Conservation (phyloP, 2,113 vertebrate genomes). For the Scalopus aquaticus region DNA sequence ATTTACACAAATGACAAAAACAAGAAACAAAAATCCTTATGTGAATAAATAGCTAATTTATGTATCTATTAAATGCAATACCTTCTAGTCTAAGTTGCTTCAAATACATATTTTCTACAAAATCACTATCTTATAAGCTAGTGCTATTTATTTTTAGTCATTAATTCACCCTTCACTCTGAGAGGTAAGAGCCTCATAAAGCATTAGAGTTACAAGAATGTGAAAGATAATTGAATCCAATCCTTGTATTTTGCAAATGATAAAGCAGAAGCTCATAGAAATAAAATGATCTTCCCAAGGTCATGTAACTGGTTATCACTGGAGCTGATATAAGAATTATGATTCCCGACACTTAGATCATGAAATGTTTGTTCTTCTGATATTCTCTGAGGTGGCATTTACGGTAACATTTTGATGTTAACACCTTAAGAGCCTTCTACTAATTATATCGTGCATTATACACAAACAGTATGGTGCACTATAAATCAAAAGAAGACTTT, state of each 20-base stretch:
- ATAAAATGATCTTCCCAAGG: background rate
- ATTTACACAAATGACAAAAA: conserved; percentile 35
- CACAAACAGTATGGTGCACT: background rate
- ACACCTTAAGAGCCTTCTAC: background rate
- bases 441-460: background rate
- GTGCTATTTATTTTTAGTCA: conserved; percentile 15
- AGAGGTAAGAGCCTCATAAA: background rate
- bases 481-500: conserved; percentile 33
- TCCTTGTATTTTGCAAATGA: background rate
- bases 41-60: background rate
- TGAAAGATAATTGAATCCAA: background rate
- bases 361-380: background rate
- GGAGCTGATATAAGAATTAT: background rate
- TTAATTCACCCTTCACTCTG: background rate
- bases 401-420: background rate
- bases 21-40: background rate
- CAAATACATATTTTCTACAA: background rate
- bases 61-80: background rate
- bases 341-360: background rate
- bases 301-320: background rate
- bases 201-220: background rate
- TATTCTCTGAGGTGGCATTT: background rate
- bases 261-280: background rate
- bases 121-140: background rate
- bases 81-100: background rate